Conservation (phyloP, 2,113 vertebrate genomes). For the Taxidea taxus region DNA sequence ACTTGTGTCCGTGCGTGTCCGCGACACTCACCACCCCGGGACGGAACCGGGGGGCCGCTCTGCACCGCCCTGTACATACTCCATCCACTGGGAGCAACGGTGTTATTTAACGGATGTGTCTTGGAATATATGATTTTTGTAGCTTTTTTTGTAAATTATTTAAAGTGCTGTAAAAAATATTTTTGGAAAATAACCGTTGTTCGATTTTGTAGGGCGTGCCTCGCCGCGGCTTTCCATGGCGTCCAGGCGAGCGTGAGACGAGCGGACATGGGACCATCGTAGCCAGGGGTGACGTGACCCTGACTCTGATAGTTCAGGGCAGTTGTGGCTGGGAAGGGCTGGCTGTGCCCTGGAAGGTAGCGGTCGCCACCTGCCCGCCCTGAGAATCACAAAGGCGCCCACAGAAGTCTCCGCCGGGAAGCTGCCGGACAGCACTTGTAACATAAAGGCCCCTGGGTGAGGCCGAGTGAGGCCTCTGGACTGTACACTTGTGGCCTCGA, state of each 20-base stretch:
- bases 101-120: constrained; percentile 73
- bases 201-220: constrained; percentile 54
- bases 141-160: constrained; percentile 84
- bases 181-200: constrained; percentile 64
- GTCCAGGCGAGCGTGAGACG: background rate
- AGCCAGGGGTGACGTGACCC: background rate
- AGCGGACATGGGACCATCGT: background rate
- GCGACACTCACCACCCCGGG: background rate
- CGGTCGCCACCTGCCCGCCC: fast-evolving
- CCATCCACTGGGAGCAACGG: constrained; percentile 28
- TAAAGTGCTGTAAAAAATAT: constrained; percentile 79
- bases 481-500: fast-evolving
- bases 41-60: background rate
- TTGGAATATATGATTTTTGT: constrained; percentile 67
- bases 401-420: fast-evolving
- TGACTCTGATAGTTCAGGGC: background rate
- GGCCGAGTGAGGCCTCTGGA: background rate
- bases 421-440: background rate
- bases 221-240: constrained; percentile 37
- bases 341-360: background rate
- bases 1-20: background rate
- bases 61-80: background rate
- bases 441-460: background rate
- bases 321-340: background rate
- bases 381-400: fast-evolving